Evolutionary conservation across 2,113 vertebrate species (phyloP).

Genomic region (Pomatostomus ruficeps): DNA sequence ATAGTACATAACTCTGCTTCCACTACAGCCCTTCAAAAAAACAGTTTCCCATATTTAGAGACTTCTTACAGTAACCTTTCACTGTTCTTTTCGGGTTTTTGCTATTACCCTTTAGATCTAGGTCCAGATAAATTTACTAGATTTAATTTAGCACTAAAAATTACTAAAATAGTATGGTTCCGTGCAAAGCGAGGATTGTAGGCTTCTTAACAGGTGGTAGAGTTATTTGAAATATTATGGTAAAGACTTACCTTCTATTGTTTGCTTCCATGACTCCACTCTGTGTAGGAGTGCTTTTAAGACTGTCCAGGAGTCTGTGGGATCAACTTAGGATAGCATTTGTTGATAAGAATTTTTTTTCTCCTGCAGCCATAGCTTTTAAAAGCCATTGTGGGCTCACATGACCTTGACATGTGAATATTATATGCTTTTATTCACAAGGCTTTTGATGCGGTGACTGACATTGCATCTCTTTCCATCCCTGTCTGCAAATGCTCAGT

Average conservation of each 20-base stretch:
- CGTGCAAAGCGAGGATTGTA: not conserved
- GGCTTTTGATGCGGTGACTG: not conserved
- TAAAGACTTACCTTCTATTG: not conserved
- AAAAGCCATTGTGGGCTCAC: not conserved
- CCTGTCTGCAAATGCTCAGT: not conserved
- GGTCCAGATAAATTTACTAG: not conserved
- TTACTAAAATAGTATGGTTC: not conserved
- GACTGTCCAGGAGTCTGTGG: not conserved
- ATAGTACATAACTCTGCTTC: not conserved
- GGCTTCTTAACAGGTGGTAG: not conserved
- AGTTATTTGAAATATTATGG: not conserved
- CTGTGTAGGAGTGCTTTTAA: not conserved
- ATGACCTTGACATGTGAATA: not conserved
- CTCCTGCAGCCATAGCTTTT: not conserved
- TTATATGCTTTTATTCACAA: not conserved
- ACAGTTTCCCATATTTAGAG: not conserved
- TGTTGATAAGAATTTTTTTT: not conserved
- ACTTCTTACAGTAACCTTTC: not conserved
- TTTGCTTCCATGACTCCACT: not conserved
- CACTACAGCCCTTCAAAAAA: not conserved
- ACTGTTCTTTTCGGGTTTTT: not conserved
- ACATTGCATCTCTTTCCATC: not conserved
- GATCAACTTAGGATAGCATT: not conserved
- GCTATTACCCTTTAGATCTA: not conserved
- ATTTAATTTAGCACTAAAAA: not conserved